Base-by-base conservation (phyloP, 2,113 vertebrate species). In the Stigmatopora nigra region DNA sequence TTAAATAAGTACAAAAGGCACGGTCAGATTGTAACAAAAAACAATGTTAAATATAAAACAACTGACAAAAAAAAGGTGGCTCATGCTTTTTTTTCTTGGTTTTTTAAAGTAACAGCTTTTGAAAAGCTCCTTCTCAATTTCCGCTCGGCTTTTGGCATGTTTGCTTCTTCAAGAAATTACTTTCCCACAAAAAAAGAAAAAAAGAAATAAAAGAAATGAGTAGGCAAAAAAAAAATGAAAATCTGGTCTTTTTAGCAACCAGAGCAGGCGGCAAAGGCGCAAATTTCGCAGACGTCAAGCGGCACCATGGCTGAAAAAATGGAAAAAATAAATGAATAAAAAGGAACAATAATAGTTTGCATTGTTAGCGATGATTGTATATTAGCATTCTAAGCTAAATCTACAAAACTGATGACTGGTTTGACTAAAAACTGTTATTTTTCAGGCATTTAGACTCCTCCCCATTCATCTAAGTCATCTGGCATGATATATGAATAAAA, bases 191-290 rank as follows among this genome's bases (percentile, higher is more conserved):
- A 31, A 31, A 31, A 31, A 53, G 11, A 45, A 10, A 53, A n/a
- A 62, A 6, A 11, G 10, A 53, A 45, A 22, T 22, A 19, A n/a
- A 56, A 4, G 12, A 60, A 20, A 44, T 3, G 58, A 60, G 15
- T 17, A 41, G 10, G 20, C 9, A 16, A 38, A 5, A 57, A 38
- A 5, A 57, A 45, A 62, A 69, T 63, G 67, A 25, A 35, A 78
- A 77, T 72, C 61, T 73, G 16, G 55, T 10, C 12, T 20, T 55
- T 68, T 87, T 80, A 92, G 85, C 93, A 95, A 19, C 93, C 93
- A 0, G 92, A 86, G 75, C 93, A 95, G 77, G 93, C 93, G 0
- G 91, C 90, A 0, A 87, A 93, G 9, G 92, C 91, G 45, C 93
- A 95, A 76, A 94, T 91, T 78, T 95, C 93, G 68, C 93, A 95